Conservation (phyloP, 2,888 invertebrate species). For the Melinopterus prodromus region DNA sequence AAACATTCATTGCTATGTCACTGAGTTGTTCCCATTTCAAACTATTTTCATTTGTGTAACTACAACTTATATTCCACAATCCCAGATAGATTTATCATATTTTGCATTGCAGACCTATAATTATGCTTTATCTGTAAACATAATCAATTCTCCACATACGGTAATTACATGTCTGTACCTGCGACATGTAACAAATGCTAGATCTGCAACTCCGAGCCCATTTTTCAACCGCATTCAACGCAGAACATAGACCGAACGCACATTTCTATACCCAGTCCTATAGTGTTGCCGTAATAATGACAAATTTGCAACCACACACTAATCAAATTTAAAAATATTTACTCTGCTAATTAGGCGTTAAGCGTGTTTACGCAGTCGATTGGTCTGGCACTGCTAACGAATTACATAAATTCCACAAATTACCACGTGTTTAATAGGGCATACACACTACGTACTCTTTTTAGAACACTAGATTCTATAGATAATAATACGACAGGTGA, state of each 20-base stretch:
- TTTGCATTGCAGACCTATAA: not conserved
- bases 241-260: not conserved
- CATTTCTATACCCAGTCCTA: not conserved
- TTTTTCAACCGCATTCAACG: not conserved
- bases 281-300: not conserved
- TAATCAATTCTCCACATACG: not conserved
- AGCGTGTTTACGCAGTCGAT: not conserved
- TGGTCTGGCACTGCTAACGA: not conserved
- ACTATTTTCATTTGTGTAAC: not conserved
- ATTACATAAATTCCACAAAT: not conserved
- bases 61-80: not conserved
- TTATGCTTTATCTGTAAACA: not conserved
- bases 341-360: not conserved
- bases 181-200: not conserved
- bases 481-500: not conserved
- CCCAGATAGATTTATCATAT: not conserved
- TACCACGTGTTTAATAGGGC: not conserved
- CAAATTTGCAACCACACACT: not conserved
- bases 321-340: not conserved
- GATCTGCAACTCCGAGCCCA: not conserved
- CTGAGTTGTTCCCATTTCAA: not conserved
- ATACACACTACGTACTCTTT: not conserved
- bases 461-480: not conserved
- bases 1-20: too few species aligned
- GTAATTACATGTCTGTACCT: not conserved